Conservation (phyloP, 2,113 vertebrate species). For the Leptodactylus fuscus region DNA sequence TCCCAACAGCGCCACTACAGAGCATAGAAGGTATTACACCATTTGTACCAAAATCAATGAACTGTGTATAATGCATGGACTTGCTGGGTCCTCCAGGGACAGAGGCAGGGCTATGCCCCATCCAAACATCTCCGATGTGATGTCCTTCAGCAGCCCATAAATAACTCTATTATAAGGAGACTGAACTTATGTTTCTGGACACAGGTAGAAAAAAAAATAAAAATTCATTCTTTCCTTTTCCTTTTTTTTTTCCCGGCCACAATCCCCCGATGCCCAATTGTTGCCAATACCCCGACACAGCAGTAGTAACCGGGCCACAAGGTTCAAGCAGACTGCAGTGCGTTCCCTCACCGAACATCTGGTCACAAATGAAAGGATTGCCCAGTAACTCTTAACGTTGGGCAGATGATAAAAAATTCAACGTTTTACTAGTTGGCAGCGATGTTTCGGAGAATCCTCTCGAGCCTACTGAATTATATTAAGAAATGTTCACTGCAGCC, state of each 20-base stretch:
- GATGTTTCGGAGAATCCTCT: constrained; percentile 97
- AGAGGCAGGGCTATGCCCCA: no score
- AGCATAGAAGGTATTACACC: neutral
- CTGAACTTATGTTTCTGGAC: neutral
- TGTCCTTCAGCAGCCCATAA: neutral
- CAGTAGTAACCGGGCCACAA: constrained; percentile 88
- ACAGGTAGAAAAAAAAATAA: constrained; percentile 71
- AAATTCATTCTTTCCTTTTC: constrained; percentile 61
- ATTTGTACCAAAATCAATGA: no score
- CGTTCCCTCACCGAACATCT: constrained; percentile 96
- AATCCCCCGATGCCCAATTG: constrained; percentile 88
- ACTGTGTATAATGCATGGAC: no score
- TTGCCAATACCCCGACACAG: constrained; percentile 95
- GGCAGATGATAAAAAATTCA: constrained; percentile 99
- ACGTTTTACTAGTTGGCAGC: constrained; percentile 95
- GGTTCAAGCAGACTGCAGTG: constrained; percentile 95
- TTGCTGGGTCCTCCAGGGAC: no score
- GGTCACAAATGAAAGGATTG: constrained; percentile 98
- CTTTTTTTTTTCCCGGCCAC: constrained; percentile 75
- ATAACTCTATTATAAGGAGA: neutral
- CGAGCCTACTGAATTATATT: constrained; percentile 98
- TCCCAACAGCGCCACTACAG: neutral
- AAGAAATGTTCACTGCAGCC: constrained; percentile 94
- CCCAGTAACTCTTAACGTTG: constrained; percentile 88
- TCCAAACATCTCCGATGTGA: neutral